phyloP scores from a whole-genome alignment of 2,113 vertebrate genomes.

The Spizaetus ornatus region DNA sequence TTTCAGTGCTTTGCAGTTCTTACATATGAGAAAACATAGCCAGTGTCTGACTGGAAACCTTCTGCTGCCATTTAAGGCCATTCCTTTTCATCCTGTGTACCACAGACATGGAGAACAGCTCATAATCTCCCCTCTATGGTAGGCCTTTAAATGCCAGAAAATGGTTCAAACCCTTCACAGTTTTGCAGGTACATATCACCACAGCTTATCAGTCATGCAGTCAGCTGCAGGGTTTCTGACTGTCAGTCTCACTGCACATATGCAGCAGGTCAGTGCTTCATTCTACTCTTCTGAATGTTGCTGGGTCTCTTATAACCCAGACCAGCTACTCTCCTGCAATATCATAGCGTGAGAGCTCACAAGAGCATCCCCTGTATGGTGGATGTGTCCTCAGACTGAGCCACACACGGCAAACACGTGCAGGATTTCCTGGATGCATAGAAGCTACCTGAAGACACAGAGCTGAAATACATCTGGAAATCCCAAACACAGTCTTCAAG shows the following conservation, averaged over 20 bases:
- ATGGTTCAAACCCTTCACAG: background rate
- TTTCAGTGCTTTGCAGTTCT: background rate
- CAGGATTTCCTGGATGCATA: background rate
- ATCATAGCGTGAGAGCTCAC: background rate
- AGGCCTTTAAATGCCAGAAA: background rate
- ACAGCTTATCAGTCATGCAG: background rate
- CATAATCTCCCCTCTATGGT: background rate
- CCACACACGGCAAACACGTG: rapidly evolving
- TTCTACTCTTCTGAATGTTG: background rate
- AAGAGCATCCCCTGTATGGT: too few species aligned
- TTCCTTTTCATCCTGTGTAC: background rate
- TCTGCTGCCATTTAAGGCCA: background rate
- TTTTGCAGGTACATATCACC: background rate
- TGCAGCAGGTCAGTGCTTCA: background rate
- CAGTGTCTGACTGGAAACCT: background rate
- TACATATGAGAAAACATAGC: background rate
- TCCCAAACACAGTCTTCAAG: background rate
- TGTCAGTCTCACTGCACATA: background rate
- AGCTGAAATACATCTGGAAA: background rate
- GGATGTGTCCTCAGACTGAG: background rate
- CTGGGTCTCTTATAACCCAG: background rate
- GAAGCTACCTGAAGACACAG: background rate
- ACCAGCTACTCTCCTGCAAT: background rate
- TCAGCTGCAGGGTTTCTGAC: background rate
- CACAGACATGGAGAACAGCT: background rate